Conservation (phyloP, 2,113 vertebrate genomes). For the Dipodomys merriami region DNA sequence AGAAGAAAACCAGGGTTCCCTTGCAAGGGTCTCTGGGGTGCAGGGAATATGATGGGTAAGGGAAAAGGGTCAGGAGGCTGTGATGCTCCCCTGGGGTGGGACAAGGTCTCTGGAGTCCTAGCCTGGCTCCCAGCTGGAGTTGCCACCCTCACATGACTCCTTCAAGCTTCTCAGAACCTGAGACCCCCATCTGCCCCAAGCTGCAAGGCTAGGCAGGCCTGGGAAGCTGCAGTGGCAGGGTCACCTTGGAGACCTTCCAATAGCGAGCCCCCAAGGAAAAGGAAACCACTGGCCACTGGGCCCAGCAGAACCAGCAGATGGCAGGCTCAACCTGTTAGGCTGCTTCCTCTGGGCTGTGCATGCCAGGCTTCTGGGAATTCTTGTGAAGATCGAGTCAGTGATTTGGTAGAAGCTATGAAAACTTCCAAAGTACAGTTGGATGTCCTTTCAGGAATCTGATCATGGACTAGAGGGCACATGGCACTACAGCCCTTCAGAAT, state of each 20-base stretch:
- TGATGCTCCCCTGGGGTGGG: not conserved
- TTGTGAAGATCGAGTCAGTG: not conserved
- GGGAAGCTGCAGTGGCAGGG: no score
- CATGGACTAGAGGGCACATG: not conserved
- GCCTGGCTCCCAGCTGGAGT: not conserved
- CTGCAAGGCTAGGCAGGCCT: not conserved
- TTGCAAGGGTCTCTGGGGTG: no score
- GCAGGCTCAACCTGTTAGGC: not conserved
- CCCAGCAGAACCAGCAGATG: no score
- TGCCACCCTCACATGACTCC: not conserved
- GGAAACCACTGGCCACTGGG: no score
- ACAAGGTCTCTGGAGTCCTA: no score
- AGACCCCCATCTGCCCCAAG: not conserved
- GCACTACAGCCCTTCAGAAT: fast-evolving
- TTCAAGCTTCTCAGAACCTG: not conserved
- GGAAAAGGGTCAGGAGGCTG: no score
- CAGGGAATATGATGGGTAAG: not conserved
- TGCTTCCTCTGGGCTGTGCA: not conserved
- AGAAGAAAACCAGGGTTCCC: no score
- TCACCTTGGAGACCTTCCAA: no score
- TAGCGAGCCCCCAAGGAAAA: no score
- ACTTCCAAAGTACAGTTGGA: not conserved
- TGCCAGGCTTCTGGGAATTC: not conserved
- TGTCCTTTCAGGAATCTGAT: not conserved
- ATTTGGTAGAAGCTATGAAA: not conserved